phyloP scores from a whole-genome alignment of 1,140 invertebrate genomes.

The Anadara kagoshimensis region DNA sequence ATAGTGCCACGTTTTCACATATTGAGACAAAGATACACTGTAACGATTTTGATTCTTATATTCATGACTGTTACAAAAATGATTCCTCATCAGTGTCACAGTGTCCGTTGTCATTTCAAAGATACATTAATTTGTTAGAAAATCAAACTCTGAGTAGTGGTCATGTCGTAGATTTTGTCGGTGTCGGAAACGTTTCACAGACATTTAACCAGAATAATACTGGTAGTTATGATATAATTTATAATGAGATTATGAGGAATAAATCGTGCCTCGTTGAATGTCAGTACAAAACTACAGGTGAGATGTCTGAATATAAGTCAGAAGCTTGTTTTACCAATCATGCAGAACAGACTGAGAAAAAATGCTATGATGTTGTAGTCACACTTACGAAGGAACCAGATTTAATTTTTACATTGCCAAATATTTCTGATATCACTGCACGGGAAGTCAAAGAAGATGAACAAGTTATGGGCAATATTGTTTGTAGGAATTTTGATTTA shows the following conservation, averaged over 20 bases:
- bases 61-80: conserved; percentile 48
- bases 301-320: too few species aligned
- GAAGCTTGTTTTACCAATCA: too few species aligned
- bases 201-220: too few species aligned
- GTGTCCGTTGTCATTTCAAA: conserved; percentile 13
- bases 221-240: too few species aligned
- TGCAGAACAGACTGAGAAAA: too few species aligned
- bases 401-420: conserved; percentile 6
- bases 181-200: too few species aligned
- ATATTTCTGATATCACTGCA: conserved; percentile 18
- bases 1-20: background rate
- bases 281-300: too few species aligned
- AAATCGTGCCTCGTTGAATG: too few species aligned
- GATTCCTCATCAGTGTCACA: background rate
- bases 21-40: conserved; percentile 52
- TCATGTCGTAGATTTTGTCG: too few species aligned
- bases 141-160: background rate
- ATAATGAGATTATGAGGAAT: too few species aligned
- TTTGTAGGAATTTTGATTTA: conserved; percentile 57
- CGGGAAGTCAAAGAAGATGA: conserved; percentile 33
- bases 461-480: conserved; percentile 33
- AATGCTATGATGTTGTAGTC: background rate
- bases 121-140: background rate
- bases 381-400: conserved; percentile 8
- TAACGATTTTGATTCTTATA: conserved; percentile 58